phyloP scores from a whole-genome alignment of 2,797 vertebrate genomes.

The Cheirogaleus major region DNA sequence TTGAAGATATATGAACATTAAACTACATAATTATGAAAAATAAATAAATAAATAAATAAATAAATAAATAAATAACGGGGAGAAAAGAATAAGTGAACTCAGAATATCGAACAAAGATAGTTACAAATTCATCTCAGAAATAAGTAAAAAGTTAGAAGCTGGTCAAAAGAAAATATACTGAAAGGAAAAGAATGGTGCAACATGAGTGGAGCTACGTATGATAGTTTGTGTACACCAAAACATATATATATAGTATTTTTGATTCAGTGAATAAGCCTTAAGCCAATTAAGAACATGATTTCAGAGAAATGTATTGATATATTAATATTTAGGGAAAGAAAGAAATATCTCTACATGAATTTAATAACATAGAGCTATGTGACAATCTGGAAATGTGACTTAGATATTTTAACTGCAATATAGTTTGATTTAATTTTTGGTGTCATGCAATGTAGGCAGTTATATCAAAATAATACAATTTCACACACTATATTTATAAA shows the following conservation, averaged over 20 bases:
- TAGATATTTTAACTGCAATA: neutral
- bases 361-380: neutral
- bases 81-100: neutral
- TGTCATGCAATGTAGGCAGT: neutral
- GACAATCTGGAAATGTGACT: neutral
- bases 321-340: neutral
- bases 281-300: neutral
- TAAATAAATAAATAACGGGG: neutral
- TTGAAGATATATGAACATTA: neutral
- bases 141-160: neutral
- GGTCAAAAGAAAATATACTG: neutral
- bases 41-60: neutral
- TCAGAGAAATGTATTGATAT: neutral
- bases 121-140: neutral
- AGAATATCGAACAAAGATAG: neutral
- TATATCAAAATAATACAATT: neutral
- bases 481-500: neutral
- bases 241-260: neutral
- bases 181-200: neutral
- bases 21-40: neutral
- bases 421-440: neutral
- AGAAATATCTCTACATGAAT: neutral
- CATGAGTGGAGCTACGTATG: neutral
- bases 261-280: neutral
- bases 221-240: neutral